phyloP scores from a whole-genome alignment of 2,113 vertebrate genomes.

The Penelope pileata region DNA sequence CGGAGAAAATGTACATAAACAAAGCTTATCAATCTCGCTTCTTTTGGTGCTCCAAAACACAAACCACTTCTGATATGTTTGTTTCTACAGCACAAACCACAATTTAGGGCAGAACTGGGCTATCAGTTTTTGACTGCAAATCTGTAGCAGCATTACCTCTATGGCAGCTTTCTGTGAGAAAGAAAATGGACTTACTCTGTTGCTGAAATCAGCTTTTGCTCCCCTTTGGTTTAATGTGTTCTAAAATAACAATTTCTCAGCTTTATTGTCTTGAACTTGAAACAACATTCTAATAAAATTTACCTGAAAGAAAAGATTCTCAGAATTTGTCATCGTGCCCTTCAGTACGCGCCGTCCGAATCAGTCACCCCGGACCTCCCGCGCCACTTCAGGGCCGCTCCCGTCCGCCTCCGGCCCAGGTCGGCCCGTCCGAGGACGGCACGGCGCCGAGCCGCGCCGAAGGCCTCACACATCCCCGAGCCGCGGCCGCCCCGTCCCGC shows the following conservation, averaged over 20 bases:
- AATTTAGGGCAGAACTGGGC: not conserved
- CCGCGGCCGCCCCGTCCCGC: too few relatives aligned
- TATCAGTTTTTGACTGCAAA: not conserved
- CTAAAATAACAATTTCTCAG: not conserved
- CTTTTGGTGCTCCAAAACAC: conserved; percentile 20
- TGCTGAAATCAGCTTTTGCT: not conserved
- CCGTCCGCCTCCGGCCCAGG: too few relatives aligned
- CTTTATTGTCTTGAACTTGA: conserved; percentile 16
- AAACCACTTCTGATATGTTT: not conserved
- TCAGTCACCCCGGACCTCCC: accelerated
- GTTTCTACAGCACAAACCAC: not conserved
- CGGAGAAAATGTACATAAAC: not conserved
- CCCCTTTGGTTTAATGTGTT: not conserved
- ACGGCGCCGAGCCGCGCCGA: too few relatives aligned
- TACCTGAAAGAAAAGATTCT: conserved; percentile 19
- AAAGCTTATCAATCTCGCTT: not conserved
- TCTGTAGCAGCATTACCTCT: not conserved
- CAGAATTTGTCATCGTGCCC: not conserved
- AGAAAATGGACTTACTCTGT: not conserved
- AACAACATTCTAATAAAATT: conserved; percentile 59
- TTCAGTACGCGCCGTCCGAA: accelerated
- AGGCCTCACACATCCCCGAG: too few relatives aligned
- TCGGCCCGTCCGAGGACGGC: too few relatives aligned
- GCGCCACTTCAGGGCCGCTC: accelerated
- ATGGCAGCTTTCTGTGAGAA: not conserved